Conservation (phyloP, 2,113 vertebrate species). For the Ptyas mucosa region DNA sequence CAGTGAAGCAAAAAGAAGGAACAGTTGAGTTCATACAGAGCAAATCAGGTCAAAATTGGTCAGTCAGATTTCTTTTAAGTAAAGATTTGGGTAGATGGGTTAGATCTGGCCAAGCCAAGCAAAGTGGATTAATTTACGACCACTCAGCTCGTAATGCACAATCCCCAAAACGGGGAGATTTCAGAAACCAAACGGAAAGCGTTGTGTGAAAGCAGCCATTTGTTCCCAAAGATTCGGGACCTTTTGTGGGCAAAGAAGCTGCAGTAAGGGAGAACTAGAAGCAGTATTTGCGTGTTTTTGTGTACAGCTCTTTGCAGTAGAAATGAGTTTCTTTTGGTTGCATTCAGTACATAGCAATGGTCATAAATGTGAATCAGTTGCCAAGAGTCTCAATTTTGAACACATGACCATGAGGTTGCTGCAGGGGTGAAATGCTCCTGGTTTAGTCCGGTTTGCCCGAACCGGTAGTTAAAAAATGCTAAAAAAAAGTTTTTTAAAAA, state of each 20-base stretch:
- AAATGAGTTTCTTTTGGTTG: neutral
- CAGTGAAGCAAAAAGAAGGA: neutral
- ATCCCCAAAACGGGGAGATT: neutral
- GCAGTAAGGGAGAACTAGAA: neutral
- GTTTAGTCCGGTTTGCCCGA: too few relatives aligned
- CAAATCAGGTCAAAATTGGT: neutral
- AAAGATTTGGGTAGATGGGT: neutral
- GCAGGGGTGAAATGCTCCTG: too few relatives aligned
- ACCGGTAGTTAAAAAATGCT: too few relatives aligned
- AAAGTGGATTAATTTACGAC: neutral
- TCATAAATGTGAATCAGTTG: too few relatives aligned
- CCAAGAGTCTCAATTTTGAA: too few relatives aligned
- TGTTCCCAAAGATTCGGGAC: neutral
- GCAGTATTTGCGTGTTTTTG: neutral
- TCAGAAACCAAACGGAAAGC: neutral
- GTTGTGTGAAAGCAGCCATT: neutral
- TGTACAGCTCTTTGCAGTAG: neutral
- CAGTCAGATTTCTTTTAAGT: neutral
- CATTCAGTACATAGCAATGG: neutral
- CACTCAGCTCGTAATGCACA: neutral
- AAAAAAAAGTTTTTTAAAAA: too few relatives aligned
- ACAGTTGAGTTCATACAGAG: neutral
- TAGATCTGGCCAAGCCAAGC: neutral
- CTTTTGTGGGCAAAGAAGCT: neutral
- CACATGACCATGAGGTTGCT: too few relatives aligned